These are phyloP conservation scores for Helicolenus hilgendorfi DNA, from an alignment of 2,797 vertebrate genomes.

Conservation along the genomic window DNA sequence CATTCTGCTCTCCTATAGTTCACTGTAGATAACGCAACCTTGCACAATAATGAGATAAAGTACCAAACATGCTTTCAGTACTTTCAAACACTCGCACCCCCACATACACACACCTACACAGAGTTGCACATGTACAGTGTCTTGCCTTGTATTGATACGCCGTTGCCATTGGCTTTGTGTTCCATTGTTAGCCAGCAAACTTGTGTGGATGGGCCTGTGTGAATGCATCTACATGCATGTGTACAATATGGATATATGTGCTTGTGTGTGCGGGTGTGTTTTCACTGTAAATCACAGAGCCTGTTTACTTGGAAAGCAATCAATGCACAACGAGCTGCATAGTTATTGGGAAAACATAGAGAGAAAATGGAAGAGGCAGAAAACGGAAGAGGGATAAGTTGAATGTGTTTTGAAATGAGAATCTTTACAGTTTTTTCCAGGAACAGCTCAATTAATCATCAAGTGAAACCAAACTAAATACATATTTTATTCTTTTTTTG, in stretches of 20 bases:
- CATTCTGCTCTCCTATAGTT: not conserved
- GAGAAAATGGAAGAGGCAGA: not conserved
- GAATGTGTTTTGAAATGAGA: not conserved
- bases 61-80: not conserved
- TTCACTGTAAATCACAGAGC: not conserved
- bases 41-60: not conserved
- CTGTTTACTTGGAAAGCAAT: constrained; percentile 34
- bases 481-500: not conserved
- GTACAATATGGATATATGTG: not conserved
- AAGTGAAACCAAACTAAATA: not conserved
- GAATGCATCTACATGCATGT: not conserved
- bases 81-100: constrained; percentile 7
- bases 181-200: not conserved
- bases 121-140: not conserved
- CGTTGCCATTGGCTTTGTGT: constrained; percentile 5
- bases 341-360: not conserved
- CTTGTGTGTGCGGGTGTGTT: not conserved
- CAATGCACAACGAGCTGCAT: constrained; percentile 21
- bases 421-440: not conserved
- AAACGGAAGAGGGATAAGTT: not conserved
- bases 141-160: constrained; percentile 34
- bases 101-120: not conserved
- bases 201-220: constrained; percentile 4
- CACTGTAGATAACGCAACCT: not conserved
- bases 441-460: not conserved